Conservation (phyloP, 2,113 vertebrate species). For the Donacobius atricapilla region DNA sequence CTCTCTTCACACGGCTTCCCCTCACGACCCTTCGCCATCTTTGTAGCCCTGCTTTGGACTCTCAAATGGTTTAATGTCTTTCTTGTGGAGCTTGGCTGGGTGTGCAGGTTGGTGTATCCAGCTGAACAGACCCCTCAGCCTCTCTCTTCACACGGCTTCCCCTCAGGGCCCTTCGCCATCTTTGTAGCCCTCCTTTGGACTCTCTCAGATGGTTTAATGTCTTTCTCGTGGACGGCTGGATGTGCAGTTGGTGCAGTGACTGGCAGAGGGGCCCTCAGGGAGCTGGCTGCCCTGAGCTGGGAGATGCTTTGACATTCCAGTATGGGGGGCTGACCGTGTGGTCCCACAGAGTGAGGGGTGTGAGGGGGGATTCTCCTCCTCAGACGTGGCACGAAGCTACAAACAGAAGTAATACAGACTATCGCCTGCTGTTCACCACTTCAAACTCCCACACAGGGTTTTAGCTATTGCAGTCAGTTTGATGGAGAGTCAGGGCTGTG, state of each 20-base stretch:
- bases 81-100: not conserved
- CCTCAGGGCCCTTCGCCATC: not conserved
- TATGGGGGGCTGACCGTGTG: not conserved
- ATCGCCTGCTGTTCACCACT: accelerated
- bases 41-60: not conserved
- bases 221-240: not conserved
- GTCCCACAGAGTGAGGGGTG: accelerated
- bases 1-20: not conserved
- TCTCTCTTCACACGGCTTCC: not conserved
- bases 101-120: not conserved
- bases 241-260: not conserved
- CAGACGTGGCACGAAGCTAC: not conserved
- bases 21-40: not conserved
- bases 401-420: not conserved
- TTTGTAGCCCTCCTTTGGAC: not conserved
- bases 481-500: not conserved
- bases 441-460: not conserved
- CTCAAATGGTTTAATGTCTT: not conserved
- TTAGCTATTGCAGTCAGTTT: not conserved
- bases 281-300: not conserved
- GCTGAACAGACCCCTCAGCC: not conserved
- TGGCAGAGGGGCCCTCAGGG: not conserved
- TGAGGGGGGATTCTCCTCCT: not conserved
- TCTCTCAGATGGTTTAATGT: accelerated
- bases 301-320: not conserved